These are phyloP conservation scores for Salvator merianae DNA, from an alignment of 2,113 vertebrate genomes.

Conservation along the genomic window DNA sequence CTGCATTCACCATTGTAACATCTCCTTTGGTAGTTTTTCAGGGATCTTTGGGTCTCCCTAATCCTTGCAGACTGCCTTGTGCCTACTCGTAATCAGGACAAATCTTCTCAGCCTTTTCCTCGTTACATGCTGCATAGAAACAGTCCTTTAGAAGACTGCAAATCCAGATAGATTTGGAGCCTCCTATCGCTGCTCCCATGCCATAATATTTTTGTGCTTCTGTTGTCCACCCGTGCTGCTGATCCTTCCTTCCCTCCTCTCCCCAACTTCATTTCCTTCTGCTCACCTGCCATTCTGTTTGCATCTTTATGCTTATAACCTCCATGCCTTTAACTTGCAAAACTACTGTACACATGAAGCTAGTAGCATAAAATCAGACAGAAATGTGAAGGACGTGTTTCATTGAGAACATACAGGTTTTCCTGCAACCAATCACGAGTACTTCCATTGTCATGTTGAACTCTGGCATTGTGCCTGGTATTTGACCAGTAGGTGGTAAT, in stretches of 20 bases:
- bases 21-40: not conserved
- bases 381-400: not conserved
- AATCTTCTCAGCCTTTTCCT: not conserved
- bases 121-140: not conserved
- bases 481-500: too few relatives aligned
- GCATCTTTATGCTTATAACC: too few relatives aligned
- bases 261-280: too few relatives aligned
- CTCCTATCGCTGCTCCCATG: not conserved
- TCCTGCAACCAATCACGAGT: too few relatives aligned
- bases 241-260: too few relatives aligned
- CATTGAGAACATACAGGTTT: not conserved
- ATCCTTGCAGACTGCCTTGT: not conserved
- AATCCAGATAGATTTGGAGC: not conserved
- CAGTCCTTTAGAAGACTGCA: not conserved
- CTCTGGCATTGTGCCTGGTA: too few relatives aligned
- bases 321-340: not conserved
- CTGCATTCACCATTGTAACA: not conserved
- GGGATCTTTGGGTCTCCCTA: not conserved
- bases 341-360: too few relatives aligned
- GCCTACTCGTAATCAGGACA: not conserved
- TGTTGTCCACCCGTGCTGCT: too few relatives aligned
- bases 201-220: too few relatives aligned
- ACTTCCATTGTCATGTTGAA: too few relatives aligned
- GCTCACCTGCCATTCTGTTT: too few relatives aligned
- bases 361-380: not conserved